These are phyloP conservation scores for Amblyopsis rosae DNA, from an alignment of 2,113 vertebrate genomes.

Conservation along the genomic window DNA sequence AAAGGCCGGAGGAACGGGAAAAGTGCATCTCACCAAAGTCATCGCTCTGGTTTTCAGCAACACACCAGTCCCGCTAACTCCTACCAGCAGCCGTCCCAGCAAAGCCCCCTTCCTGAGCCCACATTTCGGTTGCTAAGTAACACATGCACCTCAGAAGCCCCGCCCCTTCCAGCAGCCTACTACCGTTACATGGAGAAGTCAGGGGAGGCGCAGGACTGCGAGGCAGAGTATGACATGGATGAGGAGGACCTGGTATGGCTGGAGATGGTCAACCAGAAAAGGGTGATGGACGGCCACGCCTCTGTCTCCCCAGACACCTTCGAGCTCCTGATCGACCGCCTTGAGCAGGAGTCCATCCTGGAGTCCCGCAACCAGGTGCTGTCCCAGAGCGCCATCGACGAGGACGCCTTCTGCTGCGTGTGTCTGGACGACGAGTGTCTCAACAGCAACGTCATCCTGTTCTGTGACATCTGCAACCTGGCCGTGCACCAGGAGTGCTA, in stretches of 20 bases:
- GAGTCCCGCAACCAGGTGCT: constrained; percentile 88
- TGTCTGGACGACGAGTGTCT: constrained; percentile 98
- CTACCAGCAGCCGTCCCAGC: constrained; percentile 64
- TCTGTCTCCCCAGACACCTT: constrained; percentile 87
- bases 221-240: constrained; percentile 98
- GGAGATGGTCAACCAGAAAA: constrained; percentile 94
- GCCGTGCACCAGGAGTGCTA: constrained; percentile 98
- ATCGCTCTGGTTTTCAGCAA: constrained; percentile 59
- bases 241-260: constrained; percentile 97
- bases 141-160: constrained; percentile 75
- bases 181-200: constrained; percentile 91
- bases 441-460: constrained; percentile 97
- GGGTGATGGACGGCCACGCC: constrained; percentile 86
- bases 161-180: constrained; percentile 84
- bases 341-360: constrained; percentile 93
- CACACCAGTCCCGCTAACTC: constrained; percentile 54
- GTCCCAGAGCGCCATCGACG: constrained; percentile 88
- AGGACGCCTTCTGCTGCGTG: constrained; percentile 96
- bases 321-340: constrained; percentile 90
- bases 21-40: constrained; percentile 61
- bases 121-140: constrained; percentile 84
- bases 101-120: constrained; percentile 86
- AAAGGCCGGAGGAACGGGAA: constrained; percentile 86
- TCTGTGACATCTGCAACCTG: constrained; percentile 98
- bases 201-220: constrained; percentile 85